Percentiles rank a stretch among this genome's conserved stretches.
Evolutionary conservation across 2,888 invertebrate genomes (phyloP).

Genomic region (Melinopterus prodromus): DNA sequence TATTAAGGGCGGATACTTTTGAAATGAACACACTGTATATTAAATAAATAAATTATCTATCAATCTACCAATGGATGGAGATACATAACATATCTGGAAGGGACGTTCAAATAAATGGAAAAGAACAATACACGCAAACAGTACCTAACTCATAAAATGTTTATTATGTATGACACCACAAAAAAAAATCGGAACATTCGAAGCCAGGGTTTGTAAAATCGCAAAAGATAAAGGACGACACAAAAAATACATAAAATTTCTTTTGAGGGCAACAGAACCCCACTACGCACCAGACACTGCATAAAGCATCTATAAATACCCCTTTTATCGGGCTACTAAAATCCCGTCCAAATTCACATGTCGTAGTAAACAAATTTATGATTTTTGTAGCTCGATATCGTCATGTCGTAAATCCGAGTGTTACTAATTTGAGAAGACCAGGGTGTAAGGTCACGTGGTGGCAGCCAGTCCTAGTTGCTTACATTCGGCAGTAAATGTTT

Average conservation of each 20-base stretch:
- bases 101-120: too few relatives aligned
- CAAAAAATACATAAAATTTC: background rate
- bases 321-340: background rate
- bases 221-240: background rate
- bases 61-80: too few relatives aligned
- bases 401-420: background rate
- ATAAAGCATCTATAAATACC: background rate
- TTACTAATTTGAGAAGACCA: background rate
- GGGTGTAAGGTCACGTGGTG: background rate
- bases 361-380: slow-evolving; percentile 4
- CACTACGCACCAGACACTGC: background rate
- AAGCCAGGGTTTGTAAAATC: background rate
- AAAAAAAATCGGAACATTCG: too few relatives aligned
- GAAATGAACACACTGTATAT: too few relatives aligned
- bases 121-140: too few relatives aligned
- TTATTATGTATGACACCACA: too few relatives aligned
- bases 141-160: too few relatives aligned
- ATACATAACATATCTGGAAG: too few relatives aligned
- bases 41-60: too few relatives aligned
- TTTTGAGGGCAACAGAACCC: background rate
- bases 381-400: background rate
- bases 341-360: background rate
- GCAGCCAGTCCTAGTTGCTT: background rate
- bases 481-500: slow-evolving; percentile 4
- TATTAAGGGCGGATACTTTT: too few relatives aligned